Evolutionary conservation across 2,888 invertebrate species (phyloP).

Genomic region (Drosophila sordidula): DNA sequence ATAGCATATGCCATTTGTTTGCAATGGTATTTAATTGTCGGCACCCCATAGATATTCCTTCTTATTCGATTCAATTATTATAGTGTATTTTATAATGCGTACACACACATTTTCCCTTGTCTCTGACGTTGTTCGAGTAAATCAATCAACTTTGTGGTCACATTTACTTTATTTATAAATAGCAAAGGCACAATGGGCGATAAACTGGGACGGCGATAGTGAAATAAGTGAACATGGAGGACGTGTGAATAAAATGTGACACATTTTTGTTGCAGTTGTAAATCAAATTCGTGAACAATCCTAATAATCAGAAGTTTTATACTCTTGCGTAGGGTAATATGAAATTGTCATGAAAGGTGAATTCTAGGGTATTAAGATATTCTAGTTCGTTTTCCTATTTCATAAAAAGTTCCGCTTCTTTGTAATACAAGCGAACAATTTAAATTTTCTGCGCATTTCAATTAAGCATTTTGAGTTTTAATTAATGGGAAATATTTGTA

Average conservation of each 20-base stretch:
- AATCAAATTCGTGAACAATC: not conserved
- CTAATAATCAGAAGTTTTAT: not conserved
- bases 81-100: too few species aligned
- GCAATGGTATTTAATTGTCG: too few species aligned
- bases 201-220: not conserved
- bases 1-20: too few species aligned
- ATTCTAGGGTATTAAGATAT: not conserved
- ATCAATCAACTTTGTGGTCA: not conserved
- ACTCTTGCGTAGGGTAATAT: not conserved
- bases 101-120: not conserved
- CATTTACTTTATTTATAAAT: not conserved
- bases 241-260: not conserved
- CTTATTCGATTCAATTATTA: too few species aligned
- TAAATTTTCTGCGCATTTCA: constrained; percentile 34
- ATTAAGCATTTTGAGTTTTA: constrained; percentile 28
- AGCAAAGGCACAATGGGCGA: not conserved
- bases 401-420: too few species aligned
- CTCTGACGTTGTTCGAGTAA: not conserved
- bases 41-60: too few species aligned
- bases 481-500: constrained; percentile 14
- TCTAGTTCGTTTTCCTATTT: not conserved
- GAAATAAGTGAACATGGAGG: not conserved
- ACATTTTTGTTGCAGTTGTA: not conserved
- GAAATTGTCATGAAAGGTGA: not conserved
- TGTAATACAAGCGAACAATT: constrained; percentile 24